Percentiles rank a stretch among this genome's conserved stretches.
phyloP scores from a whole-genome alignment of 2,113 vertebrate species.

The Brachyistius frenatus region DNA sequence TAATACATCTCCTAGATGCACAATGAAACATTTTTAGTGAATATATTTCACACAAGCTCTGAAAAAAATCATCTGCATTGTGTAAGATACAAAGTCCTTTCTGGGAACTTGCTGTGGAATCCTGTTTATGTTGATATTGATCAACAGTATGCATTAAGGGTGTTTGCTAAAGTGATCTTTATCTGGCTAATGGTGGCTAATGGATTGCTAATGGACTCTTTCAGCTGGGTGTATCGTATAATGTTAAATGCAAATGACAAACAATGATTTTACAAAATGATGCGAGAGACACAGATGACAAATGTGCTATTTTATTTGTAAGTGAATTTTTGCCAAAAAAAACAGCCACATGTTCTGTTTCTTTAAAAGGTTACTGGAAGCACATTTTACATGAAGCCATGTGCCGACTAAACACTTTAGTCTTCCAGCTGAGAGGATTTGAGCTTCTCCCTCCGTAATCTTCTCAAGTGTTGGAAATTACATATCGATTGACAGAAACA shows the following conservation, averaged over 20 bases:
- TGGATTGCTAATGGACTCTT: constrained; percentile 29
- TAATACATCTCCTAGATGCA: not conserved
- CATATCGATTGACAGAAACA: constrained; percentile 48
- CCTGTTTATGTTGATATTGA: constrained; percentile 29
- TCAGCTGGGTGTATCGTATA: constrained; percentile 7
- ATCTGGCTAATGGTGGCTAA: constrained; percentile 49
- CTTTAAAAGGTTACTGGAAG: not conserved
- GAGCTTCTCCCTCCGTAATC: constrained; percentile 15
- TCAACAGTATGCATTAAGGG: constrained; percentile 32
- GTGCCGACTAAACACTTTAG: not conserved
- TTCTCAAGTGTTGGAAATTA: constrained; percentile 18
- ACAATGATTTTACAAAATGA: constrained; percentile 34
- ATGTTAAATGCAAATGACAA: not conserved
- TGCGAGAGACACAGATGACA: not conserved
- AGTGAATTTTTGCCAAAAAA: not conserved
- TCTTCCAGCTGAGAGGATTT: constrained; percentile 11
- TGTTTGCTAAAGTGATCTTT: constrained; percentile 15
- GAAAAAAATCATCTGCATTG: not conserved
- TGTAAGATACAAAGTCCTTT: not conserved
- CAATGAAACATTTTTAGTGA: not conserved
- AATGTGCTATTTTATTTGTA: not conserved
- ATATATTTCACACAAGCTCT: not conserved
- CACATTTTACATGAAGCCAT: not conserved
- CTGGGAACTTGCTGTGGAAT: constrained; percentile 3
- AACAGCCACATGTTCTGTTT: not conserved